Percentiles rank a stretch among this genome's conserved stretches.
Evolutionary conservation across 64 coral and sea anemone genomes (phyloP).

Genomic region (Montipora sp.): DNA sequence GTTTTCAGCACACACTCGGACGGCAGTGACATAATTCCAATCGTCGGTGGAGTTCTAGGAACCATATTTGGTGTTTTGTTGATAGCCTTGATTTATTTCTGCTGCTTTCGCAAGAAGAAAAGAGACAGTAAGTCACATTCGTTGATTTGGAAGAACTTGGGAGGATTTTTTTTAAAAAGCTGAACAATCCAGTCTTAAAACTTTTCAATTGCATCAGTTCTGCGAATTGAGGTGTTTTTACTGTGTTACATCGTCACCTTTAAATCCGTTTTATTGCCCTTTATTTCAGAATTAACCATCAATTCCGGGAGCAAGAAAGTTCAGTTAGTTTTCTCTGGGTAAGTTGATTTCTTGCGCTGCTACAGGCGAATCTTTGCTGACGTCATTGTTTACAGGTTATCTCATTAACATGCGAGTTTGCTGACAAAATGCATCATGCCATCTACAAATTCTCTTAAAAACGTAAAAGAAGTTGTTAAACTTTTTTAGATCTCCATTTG

Average conservation of each 20-base stretch:
- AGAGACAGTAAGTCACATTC: conserved; percentile 60
- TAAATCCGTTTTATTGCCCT: background rate
- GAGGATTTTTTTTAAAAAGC: no score
- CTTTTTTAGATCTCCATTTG: no score
- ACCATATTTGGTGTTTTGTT: conserved; percentile 63
- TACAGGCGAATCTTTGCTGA: no score
- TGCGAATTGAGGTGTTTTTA: no score
- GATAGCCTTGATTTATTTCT: conserved; percentile 73
- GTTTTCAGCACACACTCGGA: conserved; percentile 26
- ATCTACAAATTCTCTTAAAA: no score
- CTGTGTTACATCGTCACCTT: background rate
- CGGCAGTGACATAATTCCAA: conserved; percentile 57
- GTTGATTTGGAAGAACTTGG: background rate
- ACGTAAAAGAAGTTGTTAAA: no score
- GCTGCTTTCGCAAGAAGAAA: conserved; percentile 63
- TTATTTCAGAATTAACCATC: background rate
- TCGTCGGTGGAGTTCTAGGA: conserved; percentile 82
- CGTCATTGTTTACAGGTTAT: no score
- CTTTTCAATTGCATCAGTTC: no score
- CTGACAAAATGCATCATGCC: no score
- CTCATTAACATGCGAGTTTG: no score
- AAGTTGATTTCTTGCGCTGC: background rate
- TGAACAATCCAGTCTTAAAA: no score
- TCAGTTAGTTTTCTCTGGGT: conserved; percentile 83
- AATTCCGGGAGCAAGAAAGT: conserved; percentile 76